Conservation (phyloP, 92 coral and sea anemone genomes). For the Palythoa caribaeorum region DNA sequence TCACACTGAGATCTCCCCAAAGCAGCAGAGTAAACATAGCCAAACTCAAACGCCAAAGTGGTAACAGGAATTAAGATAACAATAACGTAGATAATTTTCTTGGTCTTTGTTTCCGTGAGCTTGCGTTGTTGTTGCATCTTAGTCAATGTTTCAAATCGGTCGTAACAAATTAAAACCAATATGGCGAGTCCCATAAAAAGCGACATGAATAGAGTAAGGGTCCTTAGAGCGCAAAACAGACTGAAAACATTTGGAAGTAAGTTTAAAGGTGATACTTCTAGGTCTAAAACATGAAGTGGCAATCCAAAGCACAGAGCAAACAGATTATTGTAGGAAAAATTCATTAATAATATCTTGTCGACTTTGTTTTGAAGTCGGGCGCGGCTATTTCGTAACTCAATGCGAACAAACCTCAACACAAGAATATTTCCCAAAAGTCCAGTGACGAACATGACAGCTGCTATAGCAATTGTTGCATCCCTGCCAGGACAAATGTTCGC, state of each 20-base stretch:
- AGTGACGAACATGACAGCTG: background rate
- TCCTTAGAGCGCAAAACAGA: background rate
- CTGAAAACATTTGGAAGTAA: background rate
- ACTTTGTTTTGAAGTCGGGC: background rate
- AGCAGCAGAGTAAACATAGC: background rate
- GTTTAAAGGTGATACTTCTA: constrained; percentile 10
- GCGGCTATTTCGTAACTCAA: background rate
- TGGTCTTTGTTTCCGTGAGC: background rate
- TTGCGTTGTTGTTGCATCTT: constrained; percentile 23
- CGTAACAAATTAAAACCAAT: constrained; percentile 5
- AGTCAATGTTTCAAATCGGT: constrained; percentile 17
- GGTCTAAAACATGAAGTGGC: constrained; percentile 32
- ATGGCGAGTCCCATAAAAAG: constrained; percentile 23
- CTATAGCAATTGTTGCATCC: background rate
- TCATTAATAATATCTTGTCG: constrained; percentile 19
- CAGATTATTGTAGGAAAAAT: constrained; percentile 6
- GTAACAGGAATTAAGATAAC: background rate
- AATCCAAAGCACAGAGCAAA: constrained; percentile 23
- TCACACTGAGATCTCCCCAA: background rate
- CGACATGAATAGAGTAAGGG: background rate
- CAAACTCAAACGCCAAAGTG: background rate
- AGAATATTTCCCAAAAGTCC: background rate
- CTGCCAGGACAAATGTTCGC: background rate
- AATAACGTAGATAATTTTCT: background rate
- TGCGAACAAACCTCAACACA: background rate